phyloP scores from a whole-genome alignment of 2,888 invertebrate genomes.

The Cyrtodaria siliqua region DNA sequence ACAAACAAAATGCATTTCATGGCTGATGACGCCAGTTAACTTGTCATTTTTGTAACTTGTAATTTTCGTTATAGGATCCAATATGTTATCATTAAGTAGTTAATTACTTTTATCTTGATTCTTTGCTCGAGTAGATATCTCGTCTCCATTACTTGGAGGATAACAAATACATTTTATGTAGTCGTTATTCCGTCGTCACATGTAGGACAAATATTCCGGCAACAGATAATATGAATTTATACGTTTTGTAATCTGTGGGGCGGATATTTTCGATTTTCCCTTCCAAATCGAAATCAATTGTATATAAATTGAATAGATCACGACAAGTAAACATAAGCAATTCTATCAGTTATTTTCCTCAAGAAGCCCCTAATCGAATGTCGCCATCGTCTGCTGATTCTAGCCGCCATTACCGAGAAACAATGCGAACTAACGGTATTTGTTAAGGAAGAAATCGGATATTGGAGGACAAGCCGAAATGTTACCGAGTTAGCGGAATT shows the following conservation, averaged over 20 bases:
- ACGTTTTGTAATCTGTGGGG: too few species aligned
- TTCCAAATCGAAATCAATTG: conserved; percentile 48
- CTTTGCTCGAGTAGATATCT: not conserved
- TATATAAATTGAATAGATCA: conserved; percentile 36
- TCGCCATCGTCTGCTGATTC: conserved; percentile 15
- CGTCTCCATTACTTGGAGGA: not conserved
- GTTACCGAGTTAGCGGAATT: not conserved
- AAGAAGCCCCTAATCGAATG: conserved; percentile 26
- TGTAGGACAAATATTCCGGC: too few species aligned
- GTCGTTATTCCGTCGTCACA: too few species aligned
- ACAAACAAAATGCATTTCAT: too few species aligned
- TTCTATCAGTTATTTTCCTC: conserved; percentile 39
- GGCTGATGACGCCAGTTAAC: too few species aligned
- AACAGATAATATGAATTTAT: too few species aligned
- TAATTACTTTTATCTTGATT: not conserved
- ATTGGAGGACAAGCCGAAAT: conserved; percentile 9
- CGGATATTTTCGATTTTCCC: too few species aligned
- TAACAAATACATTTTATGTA: too few species aligned
- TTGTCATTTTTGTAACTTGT: too few species aligned
- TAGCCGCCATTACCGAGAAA: conserved; percentile 10
- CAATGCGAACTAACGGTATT: conserved; percentile 7
- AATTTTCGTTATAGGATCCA: too few species aligned
- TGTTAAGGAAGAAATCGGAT: conserved; percentile 8
- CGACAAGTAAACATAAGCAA: conserved; percentile 40
- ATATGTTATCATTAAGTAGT: not conserved